Evolutionary conservation across 2,113 vertebrate species (phyloP).

Genomic region (Orthonyx spaldingii): DNA sequence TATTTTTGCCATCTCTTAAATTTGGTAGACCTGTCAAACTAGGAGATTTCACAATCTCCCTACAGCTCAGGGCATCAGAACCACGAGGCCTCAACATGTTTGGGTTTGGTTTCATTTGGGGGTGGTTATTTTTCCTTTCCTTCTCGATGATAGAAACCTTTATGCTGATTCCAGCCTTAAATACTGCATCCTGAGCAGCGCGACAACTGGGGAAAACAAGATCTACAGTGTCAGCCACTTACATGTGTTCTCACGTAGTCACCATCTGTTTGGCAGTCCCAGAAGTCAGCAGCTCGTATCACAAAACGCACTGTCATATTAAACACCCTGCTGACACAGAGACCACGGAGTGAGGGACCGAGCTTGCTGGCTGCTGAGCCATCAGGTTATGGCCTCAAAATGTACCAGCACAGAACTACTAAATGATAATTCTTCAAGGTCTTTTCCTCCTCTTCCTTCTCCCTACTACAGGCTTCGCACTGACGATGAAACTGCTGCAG

Average conservation of each 20-base stretch:
- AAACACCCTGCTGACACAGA: conserved; percentile 46
- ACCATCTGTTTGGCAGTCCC: conserved; percentile 44
- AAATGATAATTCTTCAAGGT: background rate
- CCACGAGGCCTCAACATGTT: background rate
- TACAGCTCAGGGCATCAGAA: background rate
- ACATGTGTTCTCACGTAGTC: conserved; percentile 27
- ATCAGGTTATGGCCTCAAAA: background rate
- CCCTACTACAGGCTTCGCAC: background rate
- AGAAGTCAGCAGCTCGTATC: conserved; percentile 6
- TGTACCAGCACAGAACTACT: background rate
- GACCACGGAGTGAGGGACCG: background rate
- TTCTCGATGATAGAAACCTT: background rate
- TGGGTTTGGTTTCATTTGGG: background rate
- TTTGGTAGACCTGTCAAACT: background rate
- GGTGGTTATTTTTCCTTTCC: background rate
- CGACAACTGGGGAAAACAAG: background rate
- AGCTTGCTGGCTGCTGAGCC: background rate
- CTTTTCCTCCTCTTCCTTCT: background rate
- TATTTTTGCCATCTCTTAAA: background rate
- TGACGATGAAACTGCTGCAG: background rate
- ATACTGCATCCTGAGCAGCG: background rate
- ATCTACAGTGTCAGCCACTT: conserved; percentile 50
- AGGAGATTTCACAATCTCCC: background rate
- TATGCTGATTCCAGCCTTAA: background rate
- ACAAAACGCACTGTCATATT: conserved; percentile 26